Conservation (phyloP, 2,797 vertebrate species). For the Brachymystax lenok region DNA sequence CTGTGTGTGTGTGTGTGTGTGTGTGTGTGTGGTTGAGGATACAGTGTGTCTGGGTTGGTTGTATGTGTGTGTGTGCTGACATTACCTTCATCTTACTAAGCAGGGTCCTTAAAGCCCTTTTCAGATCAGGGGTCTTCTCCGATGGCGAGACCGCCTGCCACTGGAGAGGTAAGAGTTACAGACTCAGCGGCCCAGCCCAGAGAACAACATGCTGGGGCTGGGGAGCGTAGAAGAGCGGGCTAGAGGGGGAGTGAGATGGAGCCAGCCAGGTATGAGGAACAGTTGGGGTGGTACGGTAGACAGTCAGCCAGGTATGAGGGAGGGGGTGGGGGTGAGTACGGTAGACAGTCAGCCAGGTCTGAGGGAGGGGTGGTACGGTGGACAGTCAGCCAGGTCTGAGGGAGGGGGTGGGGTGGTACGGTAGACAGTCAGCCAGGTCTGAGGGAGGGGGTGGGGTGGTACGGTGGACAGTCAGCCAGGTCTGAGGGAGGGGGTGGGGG, state of each 20-base stretch:
- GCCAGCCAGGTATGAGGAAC: conserved; percentile 7
- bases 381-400: conserved; percentile 39
- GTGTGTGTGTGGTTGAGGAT: conserved; percentile 5
- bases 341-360: not conserved
- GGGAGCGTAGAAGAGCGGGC: not conserved
- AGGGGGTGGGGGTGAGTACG: not conserved
- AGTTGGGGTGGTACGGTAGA: conserved; percentile 32
- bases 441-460: conserved; percentile 1
- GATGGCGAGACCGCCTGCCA: conserved; percentile 83
- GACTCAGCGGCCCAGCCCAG: conserved; percentile 74
- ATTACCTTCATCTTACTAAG: conserved; percentile 89
- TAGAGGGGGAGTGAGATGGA: conserved; percentile 29
- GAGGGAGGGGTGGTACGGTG: conserved; percentile 42
- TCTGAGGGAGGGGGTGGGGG: too few relatives aligned
- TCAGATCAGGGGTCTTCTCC: conserved; percentile 86
- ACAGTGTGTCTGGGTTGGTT: conserved; percentile 22
- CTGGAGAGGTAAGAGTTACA: conserved; percentile 80
- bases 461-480: too few relatives aligned
- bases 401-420: conserved; percentile 34
- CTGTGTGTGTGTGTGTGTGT: not conserved
- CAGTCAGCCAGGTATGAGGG: not conserved
- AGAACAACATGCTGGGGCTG: conserved; percentile 66
- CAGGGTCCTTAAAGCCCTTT: conserved; percentile 85
- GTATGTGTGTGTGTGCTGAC: conserved; percentile 45
- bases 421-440: not conserved